Evolutionary conservation across 1,140 invertebrate species (phyloP).

Genomic region (Drosophila tropicalis): DNA sequence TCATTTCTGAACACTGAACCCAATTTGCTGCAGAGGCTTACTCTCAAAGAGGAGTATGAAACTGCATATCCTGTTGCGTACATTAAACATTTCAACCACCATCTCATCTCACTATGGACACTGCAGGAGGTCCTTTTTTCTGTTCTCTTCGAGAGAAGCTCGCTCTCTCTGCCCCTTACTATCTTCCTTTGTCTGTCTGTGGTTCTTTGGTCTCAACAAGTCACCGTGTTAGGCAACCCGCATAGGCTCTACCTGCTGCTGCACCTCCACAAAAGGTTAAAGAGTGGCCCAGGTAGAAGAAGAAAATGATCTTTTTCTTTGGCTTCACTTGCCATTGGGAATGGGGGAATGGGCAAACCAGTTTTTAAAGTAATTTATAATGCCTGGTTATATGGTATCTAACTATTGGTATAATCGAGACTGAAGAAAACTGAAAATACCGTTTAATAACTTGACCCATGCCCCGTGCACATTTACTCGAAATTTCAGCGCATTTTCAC

Average conservation of each 20-base stretch:
- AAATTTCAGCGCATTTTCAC: slow-evolving; percentile 74
- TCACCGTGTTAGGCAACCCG: slow-evolving; percentile 44
- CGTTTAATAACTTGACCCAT: slow-evolving; percentile 57
- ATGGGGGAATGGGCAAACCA: slow-evolving; percentile 50
- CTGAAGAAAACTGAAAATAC: slow-evolving; percentile 42
- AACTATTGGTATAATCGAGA: background rate
- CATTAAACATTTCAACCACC: slow-evolving; percentile 74
- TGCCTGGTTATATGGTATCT: slow-evolving; percentile 62
- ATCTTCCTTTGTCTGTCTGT: background rate
- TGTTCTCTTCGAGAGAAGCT: background rate
- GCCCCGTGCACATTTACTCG: background rate
- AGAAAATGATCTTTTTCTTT: slow-evolving; percentile 44
- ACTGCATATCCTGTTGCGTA: slow-evolving; percentile 75
- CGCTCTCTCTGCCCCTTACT: background rate
- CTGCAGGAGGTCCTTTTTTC: slow-evolving; percentile 59
- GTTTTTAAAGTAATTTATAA: slow-evolving; percentile 69
- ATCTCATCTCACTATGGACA: slow-evolving; percentile 16
- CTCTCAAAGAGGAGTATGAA: background rate
- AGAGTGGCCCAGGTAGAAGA: slow-evolving; percentile 50
- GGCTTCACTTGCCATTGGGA: slow-evolving; percentile 31
- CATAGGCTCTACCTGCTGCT: slow-evolving; percentile 48
- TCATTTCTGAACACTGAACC: background rate
- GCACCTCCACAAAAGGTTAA: slow-evolving; percentile 44
- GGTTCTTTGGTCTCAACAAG: slow-evolving; percentile 20
- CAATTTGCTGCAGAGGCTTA: background rate